Conservation (phyloP, 2,113 vertebrate species). For the Climacteris rufus region DNA sequence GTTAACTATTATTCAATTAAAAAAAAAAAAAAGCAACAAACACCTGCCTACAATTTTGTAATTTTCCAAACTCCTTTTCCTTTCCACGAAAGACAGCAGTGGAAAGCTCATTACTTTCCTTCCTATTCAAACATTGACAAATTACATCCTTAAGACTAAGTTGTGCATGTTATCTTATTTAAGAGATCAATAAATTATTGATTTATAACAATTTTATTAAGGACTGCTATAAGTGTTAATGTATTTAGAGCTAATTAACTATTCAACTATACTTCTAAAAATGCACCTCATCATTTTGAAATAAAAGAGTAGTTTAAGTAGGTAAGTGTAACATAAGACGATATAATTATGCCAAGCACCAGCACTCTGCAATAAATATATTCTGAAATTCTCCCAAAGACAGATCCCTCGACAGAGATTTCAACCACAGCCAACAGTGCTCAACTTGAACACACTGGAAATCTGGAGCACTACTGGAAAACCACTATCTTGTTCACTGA, state of each 20-base stretch:
- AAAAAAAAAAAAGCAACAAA: no score
- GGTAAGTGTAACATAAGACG: not conserved
- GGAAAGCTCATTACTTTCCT: not conserved
- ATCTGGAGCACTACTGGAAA: not conserved
- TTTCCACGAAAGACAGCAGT: not conserved
- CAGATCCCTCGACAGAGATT: not conserved
- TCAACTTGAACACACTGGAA: accelerated
- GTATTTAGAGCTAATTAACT: not conserved
- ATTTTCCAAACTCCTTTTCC: not conserved
- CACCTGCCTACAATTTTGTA: no score
- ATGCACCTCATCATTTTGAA: not conserved
- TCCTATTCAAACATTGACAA: not conserved
- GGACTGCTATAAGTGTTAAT: not conserved
- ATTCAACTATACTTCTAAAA: not conserved
- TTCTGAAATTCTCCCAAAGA: not conserved
- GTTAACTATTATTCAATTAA: not conserved
- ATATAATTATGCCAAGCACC: not conserved
- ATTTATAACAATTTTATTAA: not conserved
- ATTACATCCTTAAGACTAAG: no score
- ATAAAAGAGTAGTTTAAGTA: not conserved
- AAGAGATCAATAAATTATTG: not conserved
- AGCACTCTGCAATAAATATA: not conserved
- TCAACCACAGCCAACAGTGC: not conserved
- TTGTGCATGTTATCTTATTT: not conserved
- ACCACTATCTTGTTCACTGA: accelerated